Evolutionary conservation across 2,888 invertebrate genomes (phyloP).

Genomic region (Nipponacmea schrenckii): DNA sequence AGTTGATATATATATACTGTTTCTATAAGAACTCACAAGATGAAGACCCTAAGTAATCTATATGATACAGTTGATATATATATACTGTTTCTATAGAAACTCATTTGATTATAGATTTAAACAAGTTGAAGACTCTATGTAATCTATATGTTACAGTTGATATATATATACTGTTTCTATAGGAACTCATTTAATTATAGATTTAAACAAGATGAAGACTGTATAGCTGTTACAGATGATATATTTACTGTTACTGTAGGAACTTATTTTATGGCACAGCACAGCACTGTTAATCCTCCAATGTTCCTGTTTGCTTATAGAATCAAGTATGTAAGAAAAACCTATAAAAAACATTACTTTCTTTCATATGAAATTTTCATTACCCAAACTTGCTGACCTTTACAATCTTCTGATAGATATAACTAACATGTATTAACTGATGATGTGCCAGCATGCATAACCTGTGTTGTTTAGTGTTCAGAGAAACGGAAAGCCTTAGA

Average conservation of each 20-base stretch:
- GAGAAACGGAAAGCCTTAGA: no score
- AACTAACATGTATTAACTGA: no score
- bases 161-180: conserved; percentile 52
- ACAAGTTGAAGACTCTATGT: conserved; percentile 21
- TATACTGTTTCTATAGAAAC: conserved; percentile 52
- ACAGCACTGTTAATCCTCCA: conserved; percentile 44
- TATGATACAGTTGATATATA: conserved; percentile 43
- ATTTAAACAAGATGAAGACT: conserved; percentile 49
- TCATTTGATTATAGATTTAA: conserved; percentile 56
- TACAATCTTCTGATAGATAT: no score
- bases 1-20: conserved; percentile 47
- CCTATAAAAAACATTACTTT: no score
- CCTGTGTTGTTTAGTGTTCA: no score
- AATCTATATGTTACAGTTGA: conserved; percentile 41
- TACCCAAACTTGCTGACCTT: no score
- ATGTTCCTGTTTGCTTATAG: conserved; percentile 52
- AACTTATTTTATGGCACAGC: conserved; percentile 56
- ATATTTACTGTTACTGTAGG: conserved; percentile 53
- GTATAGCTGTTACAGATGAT: conserved; percentile 44
- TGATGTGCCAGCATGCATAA: no score
- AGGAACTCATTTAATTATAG: conserved; percentile 41
- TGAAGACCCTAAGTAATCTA: conserved; percentile 46
- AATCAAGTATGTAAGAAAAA: conserved; percentile 49
- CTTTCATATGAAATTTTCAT: no score
- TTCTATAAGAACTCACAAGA: conserved; percentile 51